phyloP scores from a whole-genome alignment of 2,888 invertebrate genomes.

The Augiades crinisus region DNA sequence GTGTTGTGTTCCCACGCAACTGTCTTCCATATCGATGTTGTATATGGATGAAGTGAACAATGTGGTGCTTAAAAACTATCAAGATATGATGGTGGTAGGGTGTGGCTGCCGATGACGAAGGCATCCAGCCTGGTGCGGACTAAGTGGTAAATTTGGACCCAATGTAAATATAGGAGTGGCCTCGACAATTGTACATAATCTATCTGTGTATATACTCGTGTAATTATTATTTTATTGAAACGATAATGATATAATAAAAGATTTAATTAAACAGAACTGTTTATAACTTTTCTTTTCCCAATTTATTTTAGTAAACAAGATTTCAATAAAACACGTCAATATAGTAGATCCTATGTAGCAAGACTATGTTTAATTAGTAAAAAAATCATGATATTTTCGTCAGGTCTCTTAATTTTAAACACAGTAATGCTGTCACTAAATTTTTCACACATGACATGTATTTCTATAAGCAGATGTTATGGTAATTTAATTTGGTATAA shows the following conservation, averaged over 20 bases:
- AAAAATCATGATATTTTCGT: no score
- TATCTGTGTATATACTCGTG: slow-evolving; percentile 73
- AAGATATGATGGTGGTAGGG: slow-evolving; percentile 98
- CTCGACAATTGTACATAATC: slow-evolving; percentile 74
- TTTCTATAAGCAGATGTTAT: no score
- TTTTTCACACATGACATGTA: no score
- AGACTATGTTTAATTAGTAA: no score
- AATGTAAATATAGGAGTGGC: slow-evolving; percentile 79
- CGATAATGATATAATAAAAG: slow-evolving; percentile 76
- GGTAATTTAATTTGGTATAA: no score
- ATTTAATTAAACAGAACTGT: slow-evolving; percentile 52
- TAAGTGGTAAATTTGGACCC: slow-evolving; percentile 75
- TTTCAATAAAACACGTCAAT: background rate
- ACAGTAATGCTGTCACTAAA: no score
- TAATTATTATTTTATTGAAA: slow-evolving; percentile 80
- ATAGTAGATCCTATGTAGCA: no score
- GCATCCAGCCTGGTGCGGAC: slow-evolving; percentile 62
- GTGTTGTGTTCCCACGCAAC: slow-evolving; percentile 98
- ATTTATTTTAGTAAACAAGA: background rate
- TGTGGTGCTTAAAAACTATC: slow-evolving; percentile 98
- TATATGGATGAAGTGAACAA: slow-evolving; percentile 97
- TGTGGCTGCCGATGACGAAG: slow-evolving; percentile 96
- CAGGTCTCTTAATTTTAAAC: no score
- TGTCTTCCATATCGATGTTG: slow-evolving; percentile 97
- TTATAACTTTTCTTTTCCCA: background rate